A percentile compares a stretch with the other conserved stretches of the same genome.
Conservation (phyloP, 2,888 invertebrate genomes). For the Elysia crispata region DNA sequence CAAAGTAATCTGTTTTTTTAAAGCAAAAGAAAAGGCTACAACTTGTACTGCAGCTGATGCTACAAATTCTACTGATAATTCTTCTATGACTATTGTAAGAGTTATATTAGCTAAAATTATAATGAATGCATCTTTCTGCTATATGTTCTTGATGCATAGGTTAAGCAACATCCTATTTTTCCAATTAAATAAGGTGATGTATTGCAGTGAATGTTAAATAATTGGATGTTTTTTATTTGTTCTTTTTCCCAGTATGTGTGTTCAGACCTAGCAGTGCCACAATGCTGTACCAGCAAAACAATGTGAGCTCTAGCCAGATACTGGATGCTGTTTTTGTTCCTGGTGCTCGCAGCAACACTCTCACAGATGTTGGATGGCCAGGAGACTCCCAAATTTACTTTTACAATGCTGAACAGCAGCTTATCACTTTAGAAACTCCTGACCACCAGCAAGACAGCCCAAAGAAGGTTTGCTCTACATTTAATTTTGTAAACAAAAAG, state of each 20-base stretch:
- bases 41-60: no score
- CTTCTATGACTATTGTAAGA: no score
- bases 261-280: slow-evolving; percentile 77
- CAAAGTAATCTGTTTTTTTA: no score
- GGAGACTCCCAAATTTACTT: slow-evolving; percentile 66
- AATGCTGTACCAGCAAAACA: slow-evolving; percentile 59
- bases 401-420: slow-evolving; percentile 64
- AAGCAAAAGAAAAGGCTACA: no score
- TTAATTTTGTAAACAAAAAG: no score
- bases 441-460: not conserved
- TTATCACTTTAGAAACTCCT: slow-evolving; percentile 58
- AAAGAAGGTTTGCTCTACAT: not conserved
- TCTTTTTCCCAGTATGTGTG: slow-evolving; percentile 81
- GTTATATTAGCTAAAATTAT: no score
- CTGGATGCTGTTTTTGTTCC: slow-evolving; percentile 66
- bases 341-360: slow-evolving; percentile 48
- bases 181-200: no score
- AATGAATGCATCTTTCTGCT: no score
- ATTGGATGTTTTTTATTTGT: not conserved
- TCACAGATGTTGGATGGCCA: slow-evolving; percentile 65
- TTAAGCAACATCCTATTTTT: no score
- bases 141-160: no score
- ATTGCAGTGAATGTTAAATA: not conserved
- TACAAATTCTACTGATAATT: no score
- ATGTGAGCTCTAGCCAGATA: slow-evolving; percentile 44